These are phyloP conservation scores for Callithrix jacchus DNA, from an alignment of 2,113 vertebrate species.

Conservation along the genomic window DNA sequence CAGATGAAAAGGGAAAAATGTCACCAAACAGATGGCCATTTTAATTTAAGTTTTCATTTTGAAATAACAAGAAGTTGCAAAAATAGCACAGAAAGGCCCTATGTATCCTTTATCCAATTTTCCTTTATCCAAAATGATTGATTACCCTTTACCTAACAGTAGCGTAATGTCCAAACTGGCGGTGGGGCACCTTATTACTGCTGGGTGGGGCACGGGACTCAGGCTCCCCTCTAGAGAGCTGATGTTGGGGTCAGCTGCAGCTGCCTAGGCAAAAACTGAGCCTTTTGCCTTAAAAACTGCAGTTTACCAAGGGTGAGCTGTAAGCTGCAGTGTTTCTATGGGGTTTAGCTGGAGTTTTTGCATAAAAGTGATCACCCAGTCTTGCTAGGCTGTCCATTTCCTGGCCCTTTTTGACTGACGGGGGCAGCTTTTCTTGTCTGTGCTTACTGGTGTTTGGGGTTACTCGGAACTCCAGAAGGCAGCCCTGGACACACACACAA, in stretches of 20 bases:
- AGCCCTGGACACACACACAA: neutral
- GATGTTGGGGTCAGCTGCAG: too few relatives aligned
- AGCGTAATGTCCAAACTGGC: neutral
- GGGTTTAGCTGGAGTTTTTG: neutral
- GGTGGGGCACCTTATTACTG: too few relatives aligned
- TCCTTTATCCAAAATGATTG: neutral
- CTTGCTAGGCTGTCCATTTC: neutral
- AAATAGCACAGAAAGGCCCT: neutral
- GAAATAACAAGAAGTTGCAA: neutral
- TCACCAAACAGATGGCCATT: neutral
- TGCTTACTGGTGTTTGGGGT: neutral
- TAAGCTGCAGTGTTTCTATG: neutral
- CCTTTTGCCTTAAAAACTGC: too few relatives aligned
- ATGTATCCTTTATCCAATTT: neutral
- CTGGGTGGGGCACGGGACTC: neutral
- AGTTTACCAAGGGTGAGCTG: too few relatives aligned
- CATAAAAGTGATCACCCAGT: neutral
- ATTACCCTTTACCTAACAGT: neutral
- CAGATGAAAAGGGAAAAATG: neutral
- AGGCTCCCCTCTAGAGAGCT: neutral
- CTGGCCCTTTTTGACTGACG: neutral
- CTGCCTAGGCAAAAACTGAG: neutral
- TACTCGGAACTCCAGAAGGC: neutral
- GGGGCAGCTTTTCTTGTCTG: rapidly evolving
- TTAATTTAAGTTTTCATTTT: constrained; percentile 34